Evolutionary conservation across 2,888 invertebrate species (phyloP), one percentile per base, ranked within the genome.

Genomic region (Drosophila anomelani): DNA sequence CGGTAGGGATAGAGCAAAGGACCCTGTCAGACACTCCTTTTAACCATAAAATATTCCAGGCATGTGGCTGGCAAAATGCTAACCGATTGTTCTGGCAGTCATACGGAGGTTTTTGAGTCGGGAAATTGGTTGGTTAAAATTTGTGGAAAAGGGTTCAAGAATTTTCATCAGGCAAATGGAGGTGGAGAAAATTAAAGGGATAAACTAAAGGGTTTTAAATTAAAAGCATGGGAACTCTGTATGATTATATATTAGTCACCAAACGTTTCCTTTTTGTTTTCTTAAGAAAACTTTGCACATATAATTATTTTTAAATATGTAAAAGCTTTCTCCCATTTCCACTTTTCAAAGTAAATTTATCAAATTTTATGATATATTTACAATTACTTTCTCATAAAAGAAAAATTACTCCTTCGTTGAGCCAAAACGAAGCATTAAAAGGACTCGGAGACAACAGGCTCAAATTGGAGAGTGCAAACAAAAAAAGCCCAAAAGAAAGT

Each of bases 31-130:
- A 71, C 68, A 74, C 80, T 75, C 64, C 64, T 66, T 69, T 57
- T 57, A 58, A 56, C 58, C 57, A 78, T 86, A 83, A 80, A 83
- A 82, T 85, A 75, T 80, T 76, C 59, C 59, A 74, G 84, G 80
- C 84, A 82, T 88, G 86, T 86, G 84, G 68, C 76, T 46, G 54
- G 57, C 56, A 72, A 60, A 58, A 70, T 60, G 60, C 60, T 55
- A 43, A 62, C 56, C 63, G 64, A 78, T 88, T 77, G 71, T 68
- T 85, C 59, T 53, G 32, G 15, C 12, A 23, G 36, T 49, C 56
- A 15, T 56, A 59, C 58, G 66, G 54, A 23, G 49, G 77, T 58
- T 88, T 68, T 68, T 88, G 67, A 74, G 36, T 6, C 12, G 17
- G 26, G 9, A 58, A 61, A 44, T 61, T 17, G 60, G 41, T 59